phyloP scores from a whole-genome alignment of 2,113 vertebrate species.

The Garra rufa region DNA sequence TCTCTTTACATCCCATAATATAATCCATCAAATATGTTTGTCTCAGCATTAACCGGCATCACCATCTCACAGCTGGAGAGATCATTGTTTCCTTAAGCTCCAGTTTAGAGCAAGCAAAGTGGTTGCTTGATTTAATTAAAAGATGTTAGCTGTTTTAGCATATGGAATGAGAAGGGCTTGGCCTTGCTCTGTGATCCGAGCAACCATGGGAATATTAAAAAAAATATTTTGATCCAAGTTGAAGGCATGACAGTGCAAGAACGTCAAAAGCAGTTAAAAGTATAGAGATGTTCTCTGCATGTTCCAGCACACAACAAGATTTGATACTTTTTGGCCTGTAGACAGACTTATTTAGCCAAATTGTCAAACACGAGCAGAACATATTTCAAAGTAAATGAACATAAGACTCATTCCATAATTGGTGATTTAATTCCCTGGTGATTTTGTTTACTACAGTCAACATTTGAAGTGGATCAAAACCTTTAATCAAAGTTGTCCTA shows the following conservation, averaged over 20 bases:
- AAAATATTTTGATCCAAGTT: background rate
- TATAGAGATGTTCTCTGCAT: background rate
- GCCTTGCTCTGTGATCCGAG: background rate
- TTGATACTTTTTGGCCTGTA: background rate
- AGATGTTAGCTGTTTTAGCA: background rate
- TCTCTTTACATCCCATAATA: slow-evolving; percentile 74
- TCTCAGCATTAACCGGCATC: slow-evolving; percentile 75
- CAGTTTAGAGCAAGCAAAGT: background rate
- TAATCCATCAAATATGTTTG: slow-evolving; percentile 77
- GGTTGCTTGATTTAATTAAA: slow-evolving; percentile 36
- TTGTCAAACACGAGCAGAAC: background rate
- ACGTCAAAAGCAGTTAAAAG: background rate
- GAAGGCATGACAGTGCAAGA: background rate
- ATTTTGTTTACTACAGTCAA: no score
- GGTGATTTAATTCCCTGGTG: no score
- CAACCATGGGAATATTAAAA: background rate
- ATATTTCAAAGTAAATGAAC: background rate
- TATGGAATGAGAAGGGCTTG: background rate
- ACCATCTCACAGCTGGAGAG: slow-evolving; percentile 61
- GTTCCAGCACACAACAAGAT: background rate
- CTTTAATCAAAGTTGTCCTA: no score
- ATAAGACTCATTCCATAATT: no score
- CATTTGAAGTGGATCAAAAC: no score
- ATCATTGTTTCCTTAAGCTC: slow-evolving; percentile 9
- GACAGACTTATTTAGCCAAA: background rate